These are phyloP conservation scores for Leptarthrus brevirostris DNA, from an alignment of 2,888 invertebrate species.

Conservation along the genomic window DNA sequence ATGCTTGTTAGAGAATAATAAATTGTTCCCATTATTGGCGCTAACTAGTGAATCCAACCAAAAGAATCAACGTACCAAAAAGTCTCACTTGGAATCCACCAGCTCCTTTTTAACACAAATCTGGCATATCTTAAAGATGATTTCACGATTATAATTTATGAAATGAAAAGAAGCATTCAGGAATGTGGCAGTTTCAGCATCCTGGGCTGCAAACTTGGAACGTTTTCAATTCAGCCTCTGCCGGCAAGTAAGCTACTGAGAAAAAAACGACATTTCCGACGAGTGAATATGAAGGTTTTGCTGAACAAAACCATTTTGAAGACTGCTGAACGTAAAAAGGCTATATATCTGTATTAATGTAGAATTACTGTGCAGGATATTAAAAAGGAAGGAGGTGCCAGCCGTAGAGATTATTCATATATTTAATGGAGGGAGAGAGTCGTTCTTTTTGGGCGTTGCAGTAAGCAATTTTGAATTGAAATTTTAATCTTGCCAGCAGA, in stretches of 20 bases:
- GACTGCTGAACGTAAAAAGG: not conserved
- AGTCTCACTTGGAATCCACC: conserved; percentile 2
- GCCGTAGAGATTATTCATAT: not conserved
- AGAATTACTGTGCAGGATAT: not conserved
- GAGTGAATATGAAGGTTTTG: conserved; percentile 5
- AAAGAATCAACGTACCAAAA: conserved; percentile 12
- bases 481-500: not conserved
- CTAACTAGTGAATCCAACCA: not conserved
- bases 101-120: not conserved
- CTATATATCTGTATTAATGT: not conserved
- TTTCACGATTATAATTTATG: conserved; percentile 10
- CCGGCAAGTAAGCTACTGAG: not conserved
- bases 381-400: not conserved
- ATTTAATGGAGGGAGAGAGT: not conserved
- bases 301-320: conserved; percentile 6
- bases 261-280: not conserved
- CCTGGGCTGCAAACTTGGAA: not conserved
- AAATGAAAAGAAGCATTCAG: not conserved
- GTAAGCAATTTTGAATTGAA: conserved; percentile 3
- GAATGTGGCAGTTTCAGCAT: not conserved
- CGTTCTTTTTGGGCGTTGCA: not conserved
- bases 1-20: too few relatives aligned
- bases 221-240: conserved; percentile 6
- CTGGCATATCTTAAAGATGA: conserved; percentile 30
- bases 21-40: too few relatives aligned